Evolutionary conservation across 2,113 vertebrate species (phyloP), one percentile per base, ranked within the genome.

Genomic region (Muscicapa adusta): DNA sequence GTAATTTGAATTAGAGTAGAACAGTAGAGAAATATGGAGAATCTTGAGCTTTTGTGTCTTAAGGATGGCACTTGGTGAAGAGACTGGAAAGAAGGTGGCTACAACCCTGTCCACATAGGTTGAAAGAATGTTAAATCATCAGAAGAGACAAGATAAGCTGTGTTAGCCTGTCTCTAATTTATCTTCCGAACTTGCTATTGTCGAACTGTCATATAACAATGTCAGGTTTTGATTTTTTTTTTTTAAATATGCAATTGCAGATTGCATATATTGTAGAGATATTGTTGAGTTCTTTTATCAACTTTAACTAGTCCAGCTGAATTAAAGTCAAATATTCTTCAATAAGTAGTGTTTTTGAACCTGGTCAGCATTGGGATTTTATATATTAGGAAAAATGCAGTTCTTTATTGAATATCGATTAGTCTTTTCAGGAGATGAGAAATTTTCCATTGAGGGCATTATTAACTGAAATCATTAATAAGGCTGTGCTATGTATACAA

Each of bases 291-390:
- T 77, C n/a, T 73, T 91, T 85, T 60, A 76, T 81, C 89, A 91
- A 43, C 63, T 85, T 91, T 75, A 93, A 71, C 67, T 91, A 56
- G 72, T 85, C 26, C 54, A 91, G 73, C 85, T 94, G 89, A 97
- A 92, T 96, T 92, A 96, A 96, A 97, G 91, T 88, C 36, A 95
- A 95, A 71, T 96, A 85, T 71, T 91, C 53, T 51, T 85, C 81
- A 73, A 6, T 75, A 94, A 74, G 43, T 47, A 57, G 48, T 65
- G 34, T n/a, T 78, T 76, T 90, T 72, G 62, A 94, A 79, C 60
- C 19, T 50, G 74, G 61, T 62, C 51, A 85, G 66, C 58, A 47
- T 3, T 57, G 38, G 73, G 47, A 51, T 79, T 94, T 97, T 97
- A 36, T 91, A 56, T 87, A 23, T 82, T 96, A 95, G 88, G 36